phyloP scores from a whole-genome alignment of 2,888 invertebrate genomes.

The Netelia virgata region DNA sequence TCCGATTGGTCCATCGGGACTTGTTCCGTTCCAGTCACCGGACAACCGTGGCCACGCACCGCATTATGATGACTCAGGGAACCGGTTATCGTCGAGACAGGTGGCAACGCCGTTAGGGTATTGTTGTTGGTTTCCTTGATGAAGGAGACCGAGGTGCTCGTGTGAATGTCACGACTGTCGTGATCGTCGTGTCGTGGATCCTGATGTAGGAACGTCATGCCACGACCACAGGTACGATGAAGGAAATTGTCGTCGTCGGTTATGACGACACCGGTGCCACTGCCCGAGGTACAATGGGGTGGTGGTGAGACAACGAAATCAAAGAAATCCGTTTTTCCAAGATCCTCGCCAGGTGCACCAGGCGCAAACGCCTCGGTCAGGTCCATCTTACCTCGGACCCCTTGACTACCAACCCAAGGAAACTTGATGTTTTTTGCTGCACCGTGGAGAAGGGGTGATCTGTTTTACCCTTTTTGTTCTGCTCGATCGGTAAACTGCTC shows the following conservation, averaged over 20 bases:
- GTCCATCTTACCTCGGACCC: constrained; percentile 87
- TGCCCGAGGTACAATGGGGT: constrained; percentile 78
- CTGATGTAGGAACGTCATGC: constrained; percentile 78
- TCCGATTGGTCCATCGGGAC: constrained; percentile 88
- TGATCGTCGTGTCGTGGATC: constrained; percentile 76
- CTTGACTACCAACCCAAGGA: background rate
- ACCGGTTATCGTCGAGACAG: constrained; percentile 83
- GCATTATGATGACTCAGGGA: constrained; percentile 80
- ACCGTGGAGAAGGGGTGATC: background rate
- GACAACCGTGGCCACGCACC: constrained; percentile 74
- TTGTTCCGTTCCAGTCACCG: constrained; percentile 85
- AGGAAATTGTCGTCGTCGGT: constrained; percentile 88
- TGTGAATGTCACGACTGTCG: constrained; percentile 76
- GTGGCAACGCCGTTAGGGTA: constrained; percentile 85
- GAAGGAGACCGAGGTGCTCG: constrained; percentile 77
- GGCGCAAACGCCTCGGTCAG: constrained; percentile 92
- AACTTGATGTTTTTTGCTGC: background rate
- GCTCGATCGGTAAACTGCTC: background rate
- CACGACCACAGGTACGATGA: constrained; percentile 84
- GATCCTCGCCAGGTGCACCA: constrained; percentile 86
- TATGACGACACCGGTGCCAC: constrained; percentile 87
- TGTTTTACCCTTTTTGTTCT: background rate
- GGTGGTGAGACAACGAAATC: constrained; percentile 93
- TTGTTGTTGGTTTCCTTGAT: constrained; percentile 88
- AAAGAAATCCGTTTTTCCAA: constrained; percentile 95